Base-by-base conservation (phyloP, 2,797 vertebrate genomes). In the Martes flavigula region DNA sequence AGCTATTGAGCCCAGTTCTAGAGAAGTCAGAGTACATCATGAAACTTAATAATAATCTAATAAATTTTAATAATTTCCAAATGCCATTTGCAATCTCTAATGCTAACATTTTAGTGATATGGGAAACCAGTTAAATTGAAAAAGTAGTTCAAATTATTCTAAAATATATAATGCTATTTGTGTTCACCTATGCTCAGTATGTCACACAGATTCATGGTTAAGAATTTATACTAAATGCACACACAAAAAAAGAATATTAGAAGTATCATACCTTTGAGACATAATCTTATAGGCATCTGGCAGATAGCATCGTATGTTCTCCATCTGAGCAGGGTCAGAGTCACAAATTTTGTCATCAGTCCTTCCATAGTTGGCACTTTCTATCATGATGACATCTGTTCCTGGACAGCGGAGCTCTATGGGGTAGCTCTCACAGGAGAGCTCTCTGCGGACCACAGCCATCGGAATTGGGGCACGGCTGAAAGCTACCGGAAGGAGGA, bases 241-340 rank as follows among this genome's bases (percentile, higher is more conserved):
- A 3, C 30, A 46, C 97, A 96, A 91, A 87, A 97, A 91, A 95
- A 46, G 96, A 87, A 11, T 82, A 95, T 91, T 83, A 95, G 96
- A 73, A 35, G 66, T 1, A 68, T 82, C 95, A 27, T 99, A 99
- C 99, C 99, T 99, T 97, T 99, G 99, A 97, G 99, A 99, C 99
- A 99, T 99, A 98, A 99, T 99, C 99, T 99, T 99, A 99, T 99
- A 99, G 58, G 99, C 99, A 97, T 99, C 99, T 68, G 99, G 99
- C 97, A 99, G 99, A 98, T 99, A 99, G 98, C 99, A 99, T 95
- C 99, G 99, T 30, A 99, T 99, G 98, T 99, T 99, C 98, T 99
- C 99, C 99, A 99, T 99, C 99, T 99, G 99, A 87, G 99, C 99
- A 4, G 99, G 99, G 98, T 99, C 99, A 2, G 99, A 99, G 89